A percentile compares a stretch with the other conserved stretches of the same genome.
phyloP scores from a whole-genome alignment of 2,888 invertebrate genomes.

The Pristionchus exspectatus region DNA sequence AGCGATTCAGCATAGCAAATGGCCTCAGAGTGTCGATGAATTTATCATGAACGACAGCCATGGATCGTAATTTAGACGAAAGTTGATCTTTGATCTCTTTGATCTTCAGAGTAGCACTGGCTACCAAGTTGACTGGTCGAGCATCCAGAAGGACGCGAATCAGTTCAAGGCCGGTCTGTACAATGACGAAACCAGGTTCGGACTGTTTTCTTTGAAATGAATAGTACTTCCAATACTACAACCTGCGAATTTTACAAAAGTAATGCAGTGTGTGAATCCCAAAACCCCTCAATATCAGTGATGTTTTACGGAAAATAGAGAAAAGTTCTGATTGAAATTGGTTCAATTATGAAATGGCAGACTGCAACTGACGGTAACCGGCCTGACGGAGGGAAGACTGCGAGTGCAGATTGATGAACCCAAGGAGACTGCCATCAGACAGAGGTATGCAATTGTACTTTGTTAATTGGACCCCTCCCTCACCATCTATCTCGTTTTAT shows the following conservation, averaged over 20 bases:
- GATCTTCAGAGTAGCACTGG: slow-evolving; percentile 64
- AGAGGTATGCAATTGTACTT: not conserved
- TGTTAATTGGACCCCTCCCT: not conserved
- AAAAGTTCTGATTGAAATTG: no score
- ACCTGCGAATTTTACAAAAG: not conserved
- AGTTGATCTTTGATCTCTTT: not conserved
- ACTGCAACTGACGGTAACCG: slow-evolving; percentile 49
- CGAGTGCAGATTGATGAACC: slow-evolving; percentile 70
- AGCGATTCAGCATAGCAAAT: not conserved
- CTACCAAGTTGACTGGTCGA: slow-evolving; percentile 66
- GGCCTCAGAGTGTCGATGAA: not conserved
- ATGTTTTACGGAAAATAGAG: no score
- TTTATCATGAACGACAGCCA: not conserved
- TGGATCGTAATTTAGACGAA: not conserved
- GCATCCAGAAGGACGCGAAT: slow-evolving; percentile 60
- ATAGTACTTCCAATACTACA: no score
- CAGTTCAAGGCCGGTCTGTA: slow-evolving; percentile 32
- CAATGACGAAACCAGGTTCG: slow-evolving; percentile 34
- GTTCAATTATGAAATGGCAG: not conserved
- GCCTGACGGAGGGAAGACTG: slow-evolving; percentile 59
- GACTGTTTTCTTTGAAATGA: not conserved
- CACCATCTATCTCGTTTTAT: no score
- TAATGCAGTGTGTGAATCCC: not conserved
- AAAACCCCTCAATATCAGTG: no score
- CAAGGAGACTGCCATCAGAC: slow-evolving; percentile 55